Conservation (phyloP, 2,113 vertebrate species). For the Tonatia bakeri region DNA sequence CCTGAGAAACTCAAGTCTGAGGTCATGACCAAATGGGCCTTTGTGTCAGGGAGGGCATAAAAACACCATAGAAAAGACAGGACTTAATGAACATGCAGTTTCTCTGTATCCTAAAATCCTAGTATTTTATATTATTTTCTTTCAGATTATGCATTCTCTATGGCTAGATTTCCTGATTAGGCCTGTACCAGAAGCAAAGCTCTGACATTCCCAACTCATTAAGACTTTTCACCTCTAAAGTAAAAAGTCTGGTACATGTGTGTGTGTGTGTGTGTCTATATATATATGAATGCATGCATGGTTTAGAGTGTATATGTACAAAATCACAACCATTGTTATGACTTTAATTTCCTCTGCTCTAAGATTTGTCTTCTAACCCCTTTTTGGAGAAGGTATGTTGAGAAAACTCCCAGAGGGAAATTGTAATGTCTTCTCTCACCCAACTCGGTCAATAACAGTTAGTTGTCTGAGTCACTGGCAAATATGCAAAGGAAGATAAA, state of each 20-base stretch:
- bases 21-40: background rate
- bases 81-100: background rate
- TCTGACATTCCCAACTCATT: background rate
- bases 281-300: background rate
- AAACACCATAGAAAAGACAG: background rate
- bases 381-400: background rate
- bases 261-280: background rate
- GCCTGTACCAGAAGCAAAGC: background rate
- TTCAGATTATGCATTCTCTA: background rate
- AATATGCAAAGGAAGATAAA: constrained; percentile 30
- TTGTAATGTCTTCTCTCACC: background rate
- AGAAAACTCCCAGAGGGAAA: constrained; percentile 4
- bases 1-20: background rate
- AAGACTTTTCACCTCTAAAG: background rate
- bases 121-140: background rate
- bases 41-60: background rate
- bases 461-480: constrained; percentile 8
- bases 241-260: background rate
- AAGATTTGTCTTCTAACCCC: constrained; percentile 1
- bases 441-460: background rate
- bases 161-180: background rate
- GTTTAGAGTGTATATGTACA: background rate
- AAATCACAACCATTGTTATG: background rate
- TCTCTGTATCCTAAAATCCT: background rate
- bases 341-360: background rate